phyloP scores from a whole-genome alignment of 1,140 invertebrate genomes.

The Galendromus occidentalis region DNA sequence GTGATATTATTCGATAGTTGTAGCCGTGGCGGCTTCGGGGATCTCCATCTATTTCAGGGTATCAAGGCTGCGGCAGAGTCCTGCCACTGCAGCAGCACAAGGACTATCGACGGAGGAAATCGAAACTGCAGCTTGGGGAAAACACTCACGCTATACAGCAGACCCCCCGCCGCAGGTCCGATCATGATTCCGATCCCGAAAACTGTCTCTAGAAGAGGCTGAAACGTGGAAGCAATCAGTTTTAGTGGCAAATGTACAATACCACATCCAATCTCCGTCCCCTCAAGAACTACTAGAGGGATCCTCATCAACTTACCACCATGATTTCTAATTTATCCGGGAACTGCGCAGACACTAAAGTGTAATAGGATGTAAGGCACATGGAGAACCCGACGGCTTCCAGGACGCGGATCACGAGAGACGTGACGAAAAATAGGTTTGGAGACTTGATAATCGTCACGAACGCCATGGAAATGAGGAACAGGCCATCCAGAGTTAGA shows the following conservation, averaged over 20 bases:
- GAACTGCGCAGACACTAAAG: neutral
- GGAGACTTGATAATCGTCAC: neutral
- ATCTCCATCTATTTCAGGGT: too few relatives aligned
- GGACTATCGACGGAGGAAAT: too few relatives aligned
- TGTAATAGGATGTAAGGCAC: neutral
- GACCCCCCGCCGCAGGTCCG: neutral
- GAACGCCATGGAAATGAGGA: neutral
- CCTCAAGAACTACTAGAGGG: too few relatives aligned
- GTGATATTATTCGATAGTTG: too few relatives aligned
- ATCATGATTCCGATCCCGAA: constrained; percentile 4
- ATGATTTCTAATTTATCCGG: neutral
- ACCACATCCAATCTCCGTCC: too few relatives aligned
- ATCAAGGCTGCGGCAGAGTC: too few relatives aligned
- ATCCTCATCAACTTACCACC: neutral
- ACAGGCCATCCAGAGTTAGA: neutral
- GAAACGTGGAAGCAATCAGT: neutral
- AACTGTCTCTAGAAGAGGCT: neutral
- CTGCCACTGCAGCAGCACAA: too few relatives aligned
- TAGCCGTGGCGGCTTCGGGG: too few relatives aligned
- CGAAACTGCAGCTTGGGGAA: too few relatives aligned
- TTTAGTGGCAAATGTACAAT: too few relatives aligned
- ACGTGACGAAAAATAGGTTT: neutral
- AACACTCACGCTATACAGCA: neutral
- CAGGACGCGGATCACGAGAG: neutral
- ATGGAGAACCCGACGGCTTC: constrained; percentile 2